These are phyloP conservation scores for Amblyjoppa proteus DNA, from an alignment of 2,888 invertebrate genomes.

Conservation along the genomic window DNA sequence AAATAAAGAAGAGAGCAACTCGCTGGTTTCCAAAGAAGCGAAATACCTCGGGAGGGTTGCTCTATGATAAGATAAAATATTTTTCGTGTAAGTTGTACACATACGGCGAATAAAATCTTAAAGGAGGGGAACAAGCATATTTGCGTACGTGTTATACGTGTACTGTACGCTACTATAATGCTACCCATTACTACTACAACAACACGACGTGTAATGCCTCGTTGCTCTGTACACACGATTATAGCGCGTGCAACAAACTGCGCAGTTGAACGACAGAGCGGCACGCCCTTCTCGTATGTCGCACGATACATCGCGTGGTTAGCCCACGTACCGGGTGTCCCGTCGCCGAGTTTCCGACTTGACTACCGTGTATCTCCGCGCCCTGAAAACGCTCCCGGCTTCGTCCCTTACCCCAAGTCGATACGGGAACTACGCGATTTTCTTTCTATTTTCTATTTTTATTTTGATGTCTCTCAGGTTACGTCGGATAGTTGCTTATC, in stretches of 20 bases:
- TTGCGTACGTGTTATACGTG: conserved; percentile 27
- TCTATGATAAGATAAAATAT: not conserved
- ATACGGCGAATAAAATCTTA: conserved; percentile 22
- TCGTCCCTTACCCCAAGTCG: not conserved
- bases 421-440: not conserved
- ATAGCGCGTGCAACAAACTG: conserved; percentile 83
- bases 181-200: conserved; percentile 18
- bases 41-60: not conserved
- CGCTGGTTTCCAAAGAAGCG: not conserved
- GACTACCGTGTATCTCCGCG: conserved; percentile 11
- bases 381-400: not conserved
- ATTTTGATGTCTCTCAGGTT: conserved; percentile 3
- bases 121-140: conserved; percentile 36
- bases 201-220: conserved; percentile 65
- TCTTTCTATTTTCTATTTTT: not conserved
- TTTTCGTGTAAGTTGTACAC: not conserved
- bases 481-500: not conserved
- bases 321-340: conserved; percentile 78
- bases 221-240: conserved; percentile 74
- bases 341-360: conserved; percentile 59
- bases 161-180: conserved; percentile 19
- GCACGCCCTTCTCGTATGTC: conserved; percentile 83
- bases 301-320: conserved; percentile 80
- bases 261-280: conserved; percentile 81
- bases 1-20: not conserved